Conservation (phyloP, 2,888 invertebrate species). For the Cylindroiulus punctatus region DNA sequence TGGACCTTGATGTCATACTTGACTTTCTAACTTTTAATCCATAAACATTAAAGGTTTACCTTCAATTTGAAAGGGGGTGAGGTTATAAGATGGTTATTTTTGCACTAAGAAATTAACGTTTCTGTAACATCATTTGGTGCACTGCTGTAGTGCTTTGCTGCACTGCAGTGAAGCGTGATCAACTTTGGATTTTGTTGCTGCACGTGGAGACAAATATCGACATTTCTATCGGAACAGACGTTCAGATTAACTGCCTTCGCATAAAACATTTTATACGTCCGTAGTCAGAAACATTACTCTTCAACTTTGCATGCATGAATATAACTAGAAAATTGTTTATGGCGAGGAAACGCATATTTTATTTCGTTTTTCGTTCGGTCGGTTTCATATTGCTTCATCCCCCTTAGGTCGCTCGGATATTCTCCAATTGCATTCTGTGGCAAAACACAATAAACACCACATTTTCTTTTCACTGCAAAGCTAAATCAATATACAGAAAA, state of each 20-base stretch:
- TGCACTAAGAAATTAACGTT: too few relatives aligned
- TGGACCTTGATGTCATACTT: too few relatives aligned
- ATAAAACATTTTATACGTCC: background rate
- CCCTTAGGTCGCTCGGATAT: background rate
- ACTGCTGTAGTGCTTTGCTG: too few relatives aligned
- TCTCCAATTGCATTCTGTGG: slow-evolving; percentile 43
- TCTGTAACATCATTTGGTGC: too few relatives aligned
- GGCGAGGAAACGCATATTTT: slow-evolving; percentile 29
- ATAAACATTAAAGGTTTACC: too few relatives aligned
- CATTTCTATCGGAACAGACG: background rate
- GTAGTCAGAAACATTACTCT: slow-evolving; percentile 11
- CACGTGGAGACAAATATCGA: too few relatives aligned
- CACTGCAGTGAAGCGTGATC: too few relatives aligned
- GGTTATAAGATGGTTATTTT: too few relatives aligned
- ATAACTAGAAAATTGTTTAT: slow-evolving; percentile 34
- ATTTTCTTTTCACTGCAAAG: slow-evolving; percentile 40
- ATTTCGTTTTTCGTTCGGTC: background rate
- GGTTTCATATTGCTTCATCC: slow-evolving; percentile 20
- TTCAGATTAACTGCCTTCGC: background rate
- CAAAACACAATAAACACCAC: slow-evolving; percentile 44
- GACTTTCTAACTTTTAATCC: too few relatives aligned
- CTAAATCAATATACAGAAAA: slow-evolving; percentile 45
- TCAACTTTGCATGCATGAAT: slow-evolving; percentile 15
- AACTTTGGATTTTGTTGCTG: too few relatives aligned
- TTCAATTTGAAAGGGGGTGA: too few relatives aligned